phyloP scores from a whole-genome alignment of 2,888 invertebrate species.

The Archips xylosteana region DNA sequence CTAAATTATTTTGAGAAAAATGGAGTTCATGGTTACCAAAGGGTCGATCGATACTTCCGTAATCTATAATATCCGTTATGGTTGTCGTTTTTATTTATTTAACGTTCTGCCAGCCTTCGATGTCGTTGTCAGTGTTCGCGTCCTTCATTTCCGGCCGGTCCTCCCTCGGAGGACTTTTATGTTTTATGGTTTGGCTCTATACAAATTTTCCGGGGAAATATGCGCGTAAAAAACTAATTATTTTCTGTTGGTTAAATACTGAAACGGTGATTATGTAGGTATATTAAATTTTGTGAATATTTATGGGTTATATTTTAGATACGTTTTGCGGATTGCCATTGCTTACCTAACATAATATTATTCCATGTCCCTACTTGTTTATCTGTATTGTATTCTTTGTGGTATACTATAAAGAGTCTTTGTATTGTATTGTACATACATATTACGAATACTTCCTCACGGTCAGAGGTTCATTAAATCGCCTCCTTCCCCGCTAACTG shows the following conservation, averaged over 20 bases:
- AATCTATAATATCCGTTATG: conserved; percentile 1
- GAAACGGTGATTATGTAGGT: neutral
- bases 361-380: too few relatives aligned
- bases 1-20: neutral
- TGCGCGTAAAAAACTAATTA: conserved; percentile 1
- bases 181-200: neutral
- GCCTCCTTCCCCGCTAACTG: too few relatives aligned
- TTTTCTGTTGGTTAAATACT: neutral
- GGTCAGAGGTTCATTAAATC: too few relatives aligned
- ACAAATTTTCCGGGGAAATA: neutral
- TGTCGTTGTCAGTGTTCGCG: neutral
- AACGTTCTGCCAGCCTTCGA: neutral
- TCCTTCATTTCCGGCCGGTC: conserved; percentile 2
- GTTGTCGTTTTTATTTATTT: conserved; percentile 7
- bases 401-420: too few relatives aligned
- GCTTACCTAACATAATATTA: too few relatives aligned
- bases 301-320: neutral
- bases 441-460: too few relatives aligned
- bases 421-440: too few relatives aligned
- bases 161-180: neutral
- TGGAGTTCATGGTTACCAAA: neutral
- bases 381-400: too few relatives aligned
- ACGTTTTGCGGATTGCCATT: too few relatives aligned
- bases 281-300: neutral
- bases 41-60: neutral